Evolutionary conservation across 2,888 invertebrate species (phyloP).

Genomic region (Papilio protenor): DNA sequence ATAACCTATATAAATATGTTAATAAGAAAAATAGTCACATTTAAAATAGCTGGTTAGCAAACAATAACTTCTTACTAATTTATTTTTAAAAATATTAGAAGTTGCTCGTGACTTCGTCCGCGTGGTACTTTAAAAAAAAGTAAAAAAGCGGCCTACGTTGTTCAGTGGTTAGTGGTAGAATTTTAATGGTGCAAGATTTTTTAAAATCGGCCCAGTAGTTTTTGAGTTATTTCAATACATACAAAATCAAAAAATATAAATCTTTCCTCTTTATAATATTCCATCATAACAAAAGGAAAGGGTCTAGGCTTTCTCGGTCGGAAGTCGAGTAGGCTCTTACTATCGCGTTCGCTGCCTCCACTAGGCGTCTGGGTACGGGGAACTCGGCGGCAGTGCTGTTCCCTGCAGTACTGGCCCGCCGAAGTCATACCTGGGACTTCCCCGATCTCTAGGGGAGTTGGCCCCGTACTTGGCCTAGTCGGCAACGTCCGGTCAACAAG

Average conservation of each 20-base stretch:
- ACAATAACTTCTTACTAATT: background rate
- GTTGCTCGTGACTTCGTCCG: no score
- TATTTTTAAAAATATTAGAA: background rate
- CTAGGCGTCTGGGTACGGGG: background rate
- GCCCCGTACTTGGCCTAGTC: background rate
- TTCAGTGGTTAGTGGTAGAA: no score
- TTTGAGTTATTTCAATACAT: no score
- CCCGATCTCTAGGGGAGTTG: background rate
- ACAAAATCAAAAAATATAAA: no score
- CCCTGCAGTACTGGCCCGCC: background rate
- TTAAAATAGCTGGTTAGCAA: no score
- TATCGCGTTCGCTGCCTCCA: conserved; percentile 10
- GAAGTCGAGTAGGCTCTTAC: conserved; percentile 15
- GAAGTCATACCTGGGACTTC: conserved; percentile 19
- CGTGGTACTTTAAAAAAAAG: no score
- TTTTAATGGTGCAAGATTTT: no score
- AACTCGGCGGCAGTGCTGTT: background rate
- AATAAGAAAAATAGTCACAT: background rate
- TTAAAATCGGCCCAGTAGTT: no score
- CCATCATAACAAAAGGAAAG: background rate
- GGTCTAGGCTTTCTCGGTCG: conserved; percentile 1
- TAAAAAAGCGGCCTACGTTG: no score
- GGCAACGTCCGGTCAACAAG: background rate
- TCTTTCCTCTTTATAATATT: no score
- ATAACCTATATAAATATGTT: background rate